Evolutionary conservation across 2,888 invertebrate genomes (phyloP).

Genomic region (Platycheirus rosarum): DNA sequence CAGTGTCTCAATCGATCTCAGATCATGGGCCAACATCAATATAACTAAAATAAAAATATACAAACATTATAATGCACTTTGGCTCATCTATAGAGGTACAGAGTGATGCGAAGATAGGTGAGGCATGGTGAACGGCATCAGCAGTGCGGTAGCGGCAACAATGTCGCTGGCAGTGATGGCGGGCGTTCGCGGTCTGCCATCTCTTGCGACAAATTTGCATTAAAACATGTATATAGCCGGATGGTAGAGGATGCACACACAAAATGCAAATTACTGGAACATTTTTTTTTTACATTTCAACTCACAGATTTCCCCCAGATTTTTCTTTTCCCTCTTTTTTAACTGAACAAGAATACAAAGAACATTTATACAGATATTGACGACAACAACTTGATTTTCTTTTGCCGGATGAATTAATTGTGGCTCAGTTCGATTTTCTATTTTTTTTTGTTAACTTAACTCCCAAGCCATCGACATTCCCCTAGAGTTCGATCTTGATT

Average conservation of each 20-base stretch:
- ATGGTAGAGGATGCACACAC: constrained; percentile 72
- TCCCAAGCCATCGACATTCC: constrained; percentile 53
- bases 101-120: constrained; percentile 33
- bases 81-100: constrained; percentile 15
- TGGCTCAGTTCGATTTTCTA: constrained; percentile 64
- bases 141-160: constrained; percentile 24
- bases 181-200: constrained; percentile 50
- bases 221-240: constrained; percentile 66
- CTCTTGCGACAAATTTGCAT: constrained; percentile 72
- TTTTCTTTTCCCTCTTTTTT: constrained; percentile 26
- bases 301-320: constrained; percentile 59
- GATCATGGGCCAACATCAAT: constrained; percentile 1
- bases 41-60: constrained; percentile 16
- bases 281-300: constrained; percentile 38
- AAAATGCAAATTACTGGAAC: constrained; percentile 69
- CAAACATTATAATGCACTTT: constrained; percentile 36
- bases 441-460: neutral
- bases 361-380: constrained; percentile 47
- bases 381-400: constrained; percentile 73
- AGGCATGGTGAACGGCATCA: constrained; percentile 5
- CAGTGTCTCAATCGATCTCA: constrained; percentile 57
- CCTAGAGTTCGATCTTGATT: constrained; percentile 39
- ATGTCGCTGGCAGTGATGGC: constrained; percentile 13
- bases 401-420: constrained; percentile 73
- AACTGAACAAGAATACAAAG: constrained; percentile 9